phyloP scores from a whole-genome alignment of 1,140 invertebrate genomes.

The Eupeodes corollae region DNA sequence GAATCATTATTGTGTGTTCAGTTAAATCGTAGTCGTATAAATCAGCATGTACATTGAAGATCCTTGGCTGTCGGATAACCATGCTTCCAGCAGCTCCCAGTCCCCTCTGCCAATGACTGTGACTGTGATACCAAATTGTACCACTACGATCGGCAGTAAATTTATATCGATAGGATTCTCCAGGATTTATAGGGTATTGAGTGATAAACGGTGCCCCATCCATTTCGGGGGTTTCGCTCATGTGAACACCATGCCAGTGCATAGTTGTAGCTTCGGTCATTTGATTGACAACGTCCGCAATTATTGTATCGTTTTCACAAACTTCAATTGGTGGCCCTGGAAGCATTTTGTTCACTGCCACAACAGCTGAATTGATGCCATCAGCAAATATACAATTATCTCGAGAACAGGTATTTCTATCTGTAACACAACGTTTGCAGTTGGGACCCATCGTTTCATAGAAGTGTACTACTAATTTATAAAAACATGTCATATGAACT shows the following conservation, averaged over 20 bases:
- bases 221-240: constrained; percentile 68
- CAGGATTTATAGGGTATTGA: constrained; percentile 71
- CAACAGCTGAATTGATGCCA: constrained; percentile 54
- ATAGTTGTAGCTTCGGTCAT: constrained; percentile 59
- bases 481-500: constrained; percentile 22
- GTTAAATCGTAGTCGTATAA: constrained; percentile 68
- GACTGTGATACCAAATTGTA: constrained; percentile 65
- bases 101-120: constrained; percentile 57
- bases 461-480: constrained; percentile 27
- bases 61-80: constrained; percentile 60
- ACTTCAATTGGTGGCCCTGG: constrained; percentile 78
- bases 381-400: constrained; percentile 58
- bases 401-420: constrained; percentile 47
- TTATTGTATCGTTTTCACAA: constrained; percentile 73
- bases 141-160: constrained; percentile 58
- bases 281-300: constrained; percentile 72
- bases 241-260: constrained; percentile 75
- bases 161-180: constrained; percentile 73
- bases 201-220: constrained; percentile 76
- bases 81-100: constrained; percentile 71
- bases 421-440: constrained; percentile 50
- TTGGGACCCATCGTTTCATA: constrained; percentile 29
- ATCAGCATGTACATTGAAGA: constrained; percentile 50
- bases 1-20: constrained; percentile 59
- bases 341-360: constrained; percentile 67